Base-by-base conservation (phyloP, 2,113 vertebrate genomes). In the Periophthalmodon schlosseri region DNA sequence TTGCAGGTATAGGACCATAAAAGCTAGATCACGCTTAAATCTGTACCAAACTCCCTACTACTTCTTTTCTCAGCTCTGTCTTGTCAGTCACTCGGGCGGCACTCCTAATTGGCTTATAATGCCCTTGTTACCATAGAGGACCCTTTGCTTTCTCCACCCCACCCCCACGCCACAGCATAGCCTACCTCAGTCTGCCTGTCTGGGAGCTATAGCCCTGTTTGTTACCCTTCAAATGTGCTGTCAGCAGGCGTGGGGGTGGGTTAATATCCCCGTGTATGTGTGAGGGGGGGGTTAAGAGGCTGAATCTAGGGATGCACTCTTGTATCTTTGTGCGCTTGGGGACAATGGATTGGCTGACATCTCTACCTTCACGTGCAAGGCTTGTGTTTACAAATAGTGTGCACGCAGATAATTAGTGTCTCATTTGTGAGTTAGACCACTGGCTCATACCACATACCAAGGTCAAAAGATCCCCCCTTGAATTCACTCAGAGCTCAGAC, bases 31-130 rank as follows among this genome's bases (percentile, higher is more conserved):
- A 34, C 24, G 24, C 23, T 33, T 14, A 24, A 89, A 83, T 73
- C 82, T 20, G 61, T 74, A 63, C 77, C 15, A 21, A 10, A 44
- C 39, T 44, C 39, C 8, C 39, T 76, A 85, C 82, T n/a, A 57
- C n/a, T 68, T 46, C 39, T 65, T 46, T 79, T 87, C 83, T 80
- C 86, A 80, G 73, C 81, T 79, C 82, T 69, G 83, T 87, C 83
- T 61, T 80, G 84, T 92, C 91, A 89, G 81, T 92, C 87, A 89
- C 81, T 87, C 86, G 79, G 87, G 79, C 86, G 34, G 80, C 76
- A 74, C 83, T 87, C 79, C 81, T 92, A 91, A 92, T 92, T 92
- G 88, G 86, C 90, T 91, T 87, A 82, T 90, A 91, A 90, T 91
- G 81, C 81, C 83, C 88, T 85, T 87, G 89, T 92, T 92, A 88